A percentile compares a stretch with the other conserved stretches of the same genome.
These are phyloP conservation scores for Mola mola DNA, from an alignment of 2,113 vertebrate genomes.

Conservation along the genomic window DNA sequence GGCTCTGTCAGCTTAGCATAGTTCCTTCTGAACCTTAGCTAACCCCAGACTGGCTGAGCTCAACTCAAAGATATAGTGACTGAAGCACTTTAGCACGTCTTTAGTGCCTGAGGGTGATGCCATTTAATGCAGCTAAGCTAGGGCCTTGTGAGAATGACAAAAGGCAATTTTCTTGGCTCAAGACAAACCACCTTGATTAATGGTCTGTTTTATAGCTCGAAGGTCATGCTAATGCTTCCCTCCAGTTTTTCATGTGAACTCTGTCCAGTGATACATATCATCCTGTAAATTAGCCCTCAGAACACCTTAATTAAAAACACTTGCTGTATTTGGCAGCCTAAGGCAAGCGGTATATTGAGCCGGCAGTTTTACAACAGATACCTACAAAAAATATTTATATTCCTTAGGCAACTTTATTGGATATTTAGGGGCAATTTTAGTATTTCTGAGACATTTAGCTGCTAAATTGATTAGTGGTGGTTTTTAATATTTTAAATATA, in stretches of 20 bases:
- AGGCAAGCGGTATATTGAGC: not conserved
- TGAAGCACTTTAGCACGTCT: slow-evolving; percentile 9
- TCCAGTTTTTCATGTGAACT: not conserved
- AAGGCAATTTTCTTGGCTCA: slow-evolving; percentile 22
- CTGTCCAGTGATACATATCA: slow-evolving; percentile 23
- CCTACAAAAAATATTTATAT: too few relatives aligned
- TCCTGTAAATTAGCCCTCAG: slow-evolving; percentile 19
- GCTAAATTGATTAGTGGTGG: too few relatives aligned
- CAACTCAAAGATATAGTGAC: not conserved
- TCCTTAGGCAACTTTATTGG: too few relatives aligned
- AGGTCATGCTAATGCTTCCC: slow-evolving; percentile 12
- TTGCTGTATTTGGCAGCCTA: not conserved
- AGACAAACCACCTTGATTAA: slow-evolving; percentile 32
- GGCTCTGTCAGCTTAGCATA: slow-evolving; percentile 1
- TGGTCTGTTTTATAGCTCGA: slow-evolving; percentile 38
- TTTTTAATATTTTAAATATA: too few relatives aligned
- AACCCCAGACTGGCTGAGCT: slow-evolving; percentile 4
- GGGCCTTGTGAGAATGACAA: slow-evolving; percentile 9
- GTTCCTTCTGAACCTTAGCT: not conserved
- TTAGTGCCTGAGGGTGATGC: slow-evolving; percentile 17
- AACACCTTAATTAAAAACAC: slow-evolving; percentile 30
- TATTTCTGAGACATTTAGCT: too few relatives aligned
- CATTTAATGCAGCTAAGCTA: slow-evolving; percentile 22
- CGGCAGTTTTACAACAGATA: slow-evolving; percentile 1
- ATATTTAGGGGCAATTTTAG: too few relatives aligned